These are phyloP conservation scores for Listronotus bonariensis DNA, from an alignment of 1,140 invertebrate species.

Conservation along the genomic window DNA sequence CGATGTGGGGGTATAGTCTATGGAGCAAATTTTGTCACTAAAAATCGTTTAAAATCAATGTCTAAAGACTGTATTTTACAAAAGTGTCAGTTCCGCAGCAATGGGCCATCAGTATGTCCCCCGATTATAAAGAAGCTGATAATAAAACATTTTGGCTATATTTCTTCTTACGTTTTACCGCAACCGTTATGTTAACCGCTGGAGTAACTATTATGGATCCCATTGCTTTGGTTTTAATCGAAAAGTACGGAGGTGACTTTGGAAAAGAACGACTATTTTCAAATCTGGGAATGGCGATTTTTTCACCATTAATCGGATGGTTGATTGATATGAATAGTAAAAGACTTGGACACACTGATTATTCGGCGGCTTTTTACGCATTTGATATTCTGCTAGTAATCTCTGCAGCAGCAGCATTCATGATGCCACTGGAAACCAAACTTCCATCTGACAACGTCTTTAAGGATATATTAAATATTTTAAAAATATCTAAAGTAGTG, in stretches of 20 bases:
- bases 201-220: constrained; percentile 83
- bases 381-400: constrained; percentile 72
- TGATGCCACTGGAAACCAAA: constrained; percentile 74
- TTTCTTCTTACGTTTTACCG: constrained; percentile 74
- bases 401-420: constrained; percentile 68
- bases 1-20: constrained; percentile 71
- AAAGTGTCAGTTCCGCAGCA: constrained; percentile 68
- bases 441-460: constrained; percentile 73
- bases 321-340: constrained; percentile 71
- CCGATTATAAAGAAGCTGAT: constrained; percentile 73
- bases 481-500: constrained; percentile 74
- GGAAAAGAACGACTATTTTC: constrained; percentile 79
- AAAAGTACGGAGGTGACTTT: constrained; percentile 78
- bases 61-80: constrained; percentile 67
- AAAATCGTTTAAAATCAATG: constrained; percentile 58
- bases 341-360: constrained; percentile 72
- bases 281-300: constrained; percentile 78
- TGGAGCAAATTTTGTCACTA: constrained; percentile 62
- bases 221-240: constrained; percentile 78
- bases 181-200: constrained; percentile 73
- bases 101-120: constrained; percentile 73
- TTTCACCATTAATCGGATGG: constrained; percentile 78
- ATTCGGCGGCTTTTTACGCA: constrained; percentile 77
- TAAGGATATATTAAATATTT: constrained; percentile 69
- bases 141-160: constrained; percentile 80